phyloP scores from a whole-genome alignment of 2,113 vertebrate species.

The Pelusios castaneus region DNA sequence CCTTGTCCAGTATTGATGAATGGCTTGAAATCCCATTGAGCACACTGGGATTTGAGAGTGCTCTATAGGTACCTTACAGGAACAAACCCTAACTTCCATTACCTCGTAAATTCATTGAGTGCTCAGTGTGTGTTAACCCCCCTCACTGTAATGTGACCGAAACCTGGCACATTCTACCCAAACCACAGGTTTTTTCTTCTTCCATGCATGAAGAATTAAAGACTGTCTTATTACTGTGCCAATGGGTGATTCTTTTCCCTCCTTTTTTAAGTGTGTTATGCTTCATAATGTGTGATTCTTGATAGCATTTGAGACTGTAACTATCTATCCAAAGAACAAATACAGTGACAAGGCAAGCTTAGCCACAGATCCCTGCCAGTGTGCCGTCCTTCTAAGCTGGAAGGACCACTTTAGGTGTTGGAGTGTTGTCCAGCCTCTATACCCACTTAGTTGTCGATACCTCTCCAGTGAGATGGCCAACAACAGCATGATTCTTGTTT shows the following conservation, averaged over 20 bases:
- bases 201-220: neutral
- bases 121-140: neutral
- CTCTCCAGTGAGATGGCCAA: neutral
- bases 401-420: neutral
- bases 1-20: neutral
- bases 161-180: neutral
- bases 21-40: neutral
- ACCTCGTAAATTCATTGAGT: neutral
- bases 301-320: neutral
- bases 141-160: neutral
- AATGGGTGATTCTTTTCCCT: neutral
- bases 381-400: neutral
- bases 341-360: neutral
- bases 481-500: neutral
- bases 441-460: neutral
- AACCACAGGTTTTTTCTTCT: neutral
- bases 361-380: neutral
- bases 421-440: neutral
- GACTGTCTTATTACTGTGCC: neutral
- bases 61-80: neutral
- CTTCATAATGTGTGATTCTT: neutral
- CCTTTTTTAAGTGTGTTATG: neutral
- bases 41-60: neutral
- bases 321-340: neutral
- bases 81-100: neutral